Conservation (phyloP, 2,113 vertebrate genomes). For the Menura novaehollandiae region DNA sequence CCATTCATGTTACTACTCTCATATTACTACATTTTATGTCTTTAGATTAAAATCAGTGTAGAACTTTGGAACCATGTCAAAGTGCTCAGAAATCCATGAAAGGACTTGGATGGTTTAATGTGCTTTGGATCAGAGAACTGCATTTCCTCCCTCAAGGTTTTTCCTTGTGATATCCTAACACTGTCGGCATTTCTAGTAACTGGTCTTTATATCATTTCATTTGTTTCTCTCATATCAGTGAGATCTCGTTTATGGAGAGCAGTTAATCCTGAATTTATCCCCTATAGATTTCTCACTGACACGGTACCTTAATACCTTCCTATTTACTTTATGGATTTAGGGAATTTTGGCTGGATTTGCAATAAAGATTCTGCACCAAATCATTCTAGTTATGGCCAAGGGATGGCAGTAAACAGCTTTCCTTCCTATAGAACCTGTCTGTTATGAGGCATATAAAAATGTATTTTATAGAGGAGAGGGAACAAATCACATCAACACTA, state of each 20-base stretch:
- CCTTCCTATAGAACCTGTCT: background rate
- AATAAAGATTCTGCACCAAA: background rate
- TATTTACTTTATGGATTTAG: background rate
- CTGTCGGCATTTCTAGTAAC: background rate
- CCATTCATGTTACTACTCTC: background rate
- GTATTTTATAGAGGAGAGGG: background rate
- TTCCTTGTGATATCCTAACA: background rate
- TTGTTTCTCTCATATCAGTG: background rate
- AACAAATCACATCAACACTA: background rate
- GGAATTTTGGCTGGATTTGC: background rate
- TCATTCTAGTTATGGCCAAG: background rate
- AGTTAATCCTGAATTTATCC: background rate
- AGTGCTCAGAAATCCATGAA: background rate
- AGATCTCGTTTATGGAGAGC: background rate
- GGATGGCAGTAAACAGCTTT: constrained; percentile 9
- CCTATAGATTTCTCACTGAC: background rate
- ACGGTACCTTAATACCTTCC: fast-evolving
- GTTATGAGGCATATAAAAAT: background rate
- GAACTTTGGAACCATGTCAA: background rate
- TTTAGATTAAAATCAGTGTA: background rate
- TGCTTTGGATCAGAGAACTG: background rate
- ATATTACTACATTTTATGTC: background rate
- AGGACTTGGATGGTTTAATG: background rate
- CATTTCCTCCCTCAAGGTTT: background rate
- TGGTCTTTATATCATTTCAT: background rate